Base-by-base conservation (phyloP, 2,113 vertebrate species). In the Menura novaehollandiae region DNA sequence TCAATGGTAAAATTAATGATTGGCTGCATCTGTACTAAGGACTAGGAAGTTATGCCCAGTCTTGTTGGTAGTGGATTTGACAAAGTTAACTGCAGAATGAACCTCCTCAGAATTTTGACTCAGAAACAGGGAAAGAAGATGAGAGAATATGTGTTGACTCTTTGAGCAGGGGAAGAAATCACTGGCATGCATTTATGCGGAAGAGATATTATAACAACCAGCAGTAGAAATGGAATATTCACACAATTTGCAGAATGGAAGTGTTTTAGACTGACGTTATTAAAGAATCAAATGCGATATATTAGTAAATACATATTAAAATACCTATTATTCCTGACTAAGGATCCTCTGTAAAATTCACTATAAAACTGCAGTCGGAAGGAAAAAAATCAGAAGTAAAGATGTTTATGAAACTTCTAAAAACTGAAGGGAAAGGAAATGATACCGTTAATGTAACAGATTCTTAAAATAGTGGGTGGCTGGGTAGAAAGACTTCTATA, bases 391-490 rank as follows among this genome's bases (percentile, higher is more conserved):
- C 18, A 67, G 21, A 82, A 85, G 7, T 46, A 49, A 91, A 80
- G 11, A 4, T 3, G 37, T 64, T 60, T 49, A 72, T 28, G 33
- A 59, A 88, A 64, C 10, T 55, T 83, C 14, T 78, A n/a, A 76
- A 85, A 79, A 28, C 9, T 47, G 39, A 93, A 81, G 12, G 14
- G 44, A 44, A 85, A 89, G 44, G 12, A 85, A 88, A 92, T 51
- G 0, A 28, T 55, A n/a, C 13, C 0, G 0, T 35, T 53, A 47
- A 44, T 39, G 11, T 37, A 72, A 27, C 43, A 86, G 39, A 86
- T 80, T 83, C 44, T 83, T 91, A 37, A 88, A 83, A 44, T 20
- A 80, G 44, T 68, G 12, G 44, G 37, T 79, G 39, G 56, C n/a
- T 81, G 51, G 22, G 11, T 68, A 75, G 78, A 88, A 92, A 67